Evolutionary conservation across 2,113 vertebrate genomes (phyloP).

Genomic region (Ameiurus melas): DNA sequence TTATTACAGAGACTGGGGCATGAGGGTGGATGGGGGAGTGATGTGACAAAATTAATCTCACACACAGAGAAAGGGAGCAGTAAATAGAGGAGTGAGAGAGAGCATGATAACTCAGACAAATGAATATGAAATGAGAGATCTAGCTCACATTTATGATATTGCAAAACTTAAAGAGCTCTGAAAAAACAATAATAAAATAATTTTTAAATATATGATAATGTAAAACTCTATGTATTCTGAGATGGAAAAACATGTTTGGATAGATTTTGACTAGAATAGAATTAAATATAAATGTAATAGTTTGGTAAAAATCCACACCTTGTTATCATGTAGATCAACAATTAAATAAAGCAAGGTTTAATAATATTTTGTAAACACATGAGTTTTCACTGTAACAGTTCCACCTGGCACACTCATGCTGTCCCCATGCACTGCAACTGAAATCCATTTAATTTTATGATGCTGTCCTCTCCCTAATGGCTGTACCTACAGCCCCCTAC

Average conservation of each 20-base stretch:
- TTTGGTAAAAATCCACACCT: not conserved
- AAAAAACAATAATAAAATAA: not conserved
- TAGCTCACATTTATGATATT: not conserved
- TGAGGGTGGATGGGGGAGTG: constrained; percentile 38
- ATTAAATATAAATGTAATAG: not conserved
- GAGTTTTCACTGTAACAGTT: not conserved
- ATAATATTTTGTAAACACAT: not conserved
- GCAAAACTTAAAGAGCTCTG: not conserved
- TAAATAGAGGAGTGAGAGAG: not conserved
- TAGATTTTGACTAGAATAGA: not conserved
- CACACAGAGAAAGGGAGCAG: not conserved
- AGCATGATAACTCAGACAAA: not conserved
- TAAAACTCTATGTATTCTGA: not conserved
- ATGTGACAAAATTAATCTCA: constrained; percentile 44
- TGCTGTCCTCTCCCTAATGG: constrained; percentile 45
- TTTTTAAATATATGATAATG: not conserved
- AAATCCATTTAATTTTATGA: constrained; percentile 41
- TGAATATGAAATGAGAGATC: not conserved
- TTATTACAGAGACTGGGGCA: constrained; percentile 42
- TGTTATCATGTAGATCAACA: not conserved
- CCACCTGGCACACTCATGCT: not conserved
- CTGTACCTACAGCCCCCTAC: constrained; percentile 25
- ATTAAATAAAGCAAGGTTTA: not conserved
- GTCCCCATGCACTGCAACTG: not conserved
- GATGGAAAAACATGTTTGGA: not conserved